Evolutionary conservation across 2,113 vertebrate species (phyloP), one percentile per base, ranked within the genome.

Genomic region (Etheostoma cragini): DNA sequence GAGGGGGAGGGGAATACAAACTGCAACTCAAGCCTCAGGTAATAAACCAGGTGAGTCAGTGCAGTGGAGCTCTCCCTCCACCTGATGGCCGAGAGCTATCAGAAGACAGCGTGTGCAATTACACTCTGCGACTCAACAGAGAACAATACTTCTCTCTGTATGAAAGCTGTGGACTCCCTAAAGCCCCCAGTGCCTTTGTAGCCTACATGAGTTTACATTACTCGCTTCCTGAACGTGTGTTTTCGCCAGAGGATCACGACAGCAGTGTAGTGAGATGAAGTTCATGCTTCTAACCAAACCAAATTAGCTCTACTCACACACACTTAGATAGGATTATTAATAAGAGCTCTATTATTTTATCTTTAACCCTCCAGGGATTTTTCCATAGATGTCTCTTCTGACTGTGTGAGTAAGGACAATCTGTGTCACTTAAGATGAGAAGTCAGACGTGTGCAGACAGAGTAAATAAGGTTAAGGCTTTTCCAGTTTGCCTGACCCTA

Each of bases 41-140:
- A 81, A 76, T 47, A 35, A 63, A 30, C 50, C 89, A 94, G 91
- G 93, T 92, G 87, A 88, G 86, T 85, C 81, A 77, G 85, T 83
- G 56, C 81, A 77, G 85, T 83, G 56, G 90, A 72, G 64, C 88
- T 82, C 76, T 91, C 49, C 50, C 91, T 75, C 91, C 93, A 90
- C 90, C 94, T 93, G 82, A 91, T 65, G 94, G 93, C 73, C 2
- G 47, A 66, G 4, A 80, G 38, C 49, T 12, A 64, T 63, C 67
- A 75, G 13, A 74, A 45, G 73, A 71, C 33, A n/a, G 21, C 7
- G 5, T n/a, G 42, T 77, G 22, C 46, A 71, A 38, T 76, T 78
- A 58, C 19, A 38, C 30, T 26, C 38, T 42, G 24, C 11, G 8
- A 22, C 69, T 26, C 30, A 74, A 80, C 38, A 26, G 60, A 67